These are phyloP conservation scores for Penaeus japonicus DNA, from an alignment of 1,140 invertebrate species.

Conservation along the genomic window DNA sequence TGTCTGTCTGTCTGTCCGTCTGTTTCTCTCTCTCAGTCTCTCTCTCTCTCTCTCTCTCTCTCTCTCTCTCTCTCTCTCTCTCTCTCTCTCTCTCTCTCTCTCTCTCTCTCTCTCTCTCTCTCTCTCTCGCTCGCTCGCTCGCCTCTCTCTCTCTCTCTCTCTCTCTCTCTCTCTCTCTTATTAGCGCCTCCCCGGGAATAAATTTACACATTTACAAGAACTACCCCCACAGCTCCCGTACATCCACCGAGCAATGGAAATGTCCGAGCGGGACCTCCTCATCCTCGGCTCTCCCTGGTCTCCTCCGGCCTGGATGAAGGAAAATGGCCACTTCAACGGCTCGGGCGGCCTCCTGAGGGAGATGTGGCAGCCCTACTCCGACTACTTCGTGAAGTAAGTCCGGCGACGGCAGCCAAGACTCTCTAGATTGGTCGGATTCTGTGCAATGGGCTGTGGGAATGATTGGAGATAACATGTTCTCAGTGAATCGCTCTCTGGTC, in stretches of 20 bases:
- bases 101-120: not conserved
- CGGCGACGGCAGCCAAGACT: too few species aligned
- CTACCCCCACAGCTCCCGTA: not conserved
- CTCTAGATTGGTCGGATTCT: too few species aligned
- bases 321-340: conserved; percentile 71
- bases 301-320: conserved; percentile 94
- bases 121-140: not conserved
- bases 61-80: not conserved
- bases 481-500: too few species aligned
- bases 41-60: too few species aligned
- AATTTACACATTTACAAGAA: conserved; percentile 70
- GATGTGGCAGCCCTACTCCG: conserved; percentile 81
- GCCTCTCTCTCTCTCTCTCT: not conserved
- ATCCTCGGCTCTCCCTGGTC: conserved; percentile 82
- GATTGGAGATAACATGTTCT: too few species aligned
- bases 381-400: conserved; percentile 78
- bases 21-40: not conserved
- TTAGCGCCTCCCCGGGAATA: conserved; percentile 69
- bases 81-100: not conserved
- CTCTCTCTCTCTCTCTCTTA: not conserved
- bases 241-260: not conserved
- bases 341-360: conserved; percentile 70
- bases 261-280: not conserved
- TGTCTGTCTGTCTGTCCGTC: too few species aligned
- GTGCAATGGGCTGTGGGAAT: too few species aligned